Percentiles rank a stretch among this genome's conserved stretches.
Conservation (phyloP, 1,140 invertebrate genomes). For the Drosophila simulans region DNA sequence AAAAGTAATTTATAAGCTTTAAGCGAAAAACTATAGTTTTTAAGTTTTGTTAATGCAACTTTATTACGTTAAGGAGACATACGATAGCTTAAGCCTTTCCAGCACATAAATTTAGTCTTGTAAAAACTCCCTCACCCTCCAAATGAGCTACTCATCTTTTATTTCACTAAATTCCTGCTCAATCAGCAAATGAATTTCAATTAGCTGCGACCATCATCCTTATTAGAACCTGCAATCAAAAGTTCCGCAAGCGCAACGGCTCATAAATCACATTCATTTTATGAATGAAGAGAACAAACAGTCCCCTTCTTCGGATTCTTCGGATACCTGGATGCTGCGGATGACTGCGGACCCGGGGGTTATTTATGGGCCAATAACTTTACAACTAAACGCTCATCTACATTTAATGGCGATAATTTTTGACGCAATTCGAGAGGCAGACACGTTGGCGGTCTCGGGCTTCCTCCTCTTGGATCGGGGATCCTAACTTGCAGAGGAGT, state of each 20-base stretch:
- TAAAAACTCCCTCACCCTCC: background rate
- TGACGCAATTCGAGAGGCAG: constrained; percentile 78
- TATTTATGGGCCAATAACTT: constrained; percentile 80
- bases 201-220: constrained; percentile 34
- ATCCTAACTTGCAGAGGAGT: constrained; percentile 4
- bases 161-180: background rate
- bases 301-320: background rate
- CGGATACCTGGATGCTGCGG: constrained; percentile 1
- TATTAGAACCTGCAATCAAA: constrained; percentile 34
- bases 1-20: too few relatives aligned
- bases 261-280: constrained; percentile 58
- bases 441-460: constrained; percentile 39
- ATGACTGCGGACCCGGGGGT: constrained; percentile 20
- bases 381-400: constrained; percentile 82
- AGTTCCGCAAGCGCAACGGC: constrained; percentile 25
- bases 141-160: background rate
- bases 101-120: background rate
- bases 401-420: constrained; percentile 82
- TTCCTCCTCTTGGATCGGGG: constrained; percentile 4
- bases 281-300: constrained; percentile 62
- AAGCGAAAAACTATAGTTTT: too few relatives aligned
- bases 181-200: constrained; percentile 39
- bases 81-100: background rate
- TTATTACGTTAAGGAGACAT: background rate
- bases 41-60: background rate